These are phyloP conservation scores for Calonectris borealis DNA, from an alignment of 2,113 vertebrate species.

Conservation along the genomic window DNA sequence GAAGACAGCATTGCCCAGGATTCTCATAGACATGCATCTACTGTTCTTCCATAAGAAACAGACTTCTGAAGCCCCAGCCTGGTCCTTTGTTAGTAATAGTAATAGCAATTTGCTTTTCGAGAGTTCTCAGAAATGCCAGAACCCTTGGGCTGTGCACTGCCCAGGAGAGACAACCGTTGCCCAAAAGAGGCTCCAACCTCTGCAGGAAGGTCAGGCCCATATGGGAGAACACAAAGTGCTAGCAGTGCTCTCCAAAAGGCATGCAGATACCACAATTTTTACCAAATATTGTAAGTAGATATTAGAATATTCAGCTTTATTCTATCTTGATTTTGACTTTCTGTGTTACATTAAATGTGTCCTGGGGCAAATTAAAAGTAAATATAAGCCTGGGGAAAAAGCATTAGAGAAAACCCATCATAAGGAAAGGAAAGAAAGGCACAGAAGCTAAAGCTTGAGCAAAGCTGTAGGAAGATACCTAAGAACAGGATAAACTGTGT, in stretches of 20 bases:
- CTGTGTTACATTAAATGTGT: neutral
- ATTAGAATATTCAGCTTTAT: neutral
- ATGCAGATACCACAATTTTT: neutral
- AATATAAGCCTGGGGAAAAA: neutral
- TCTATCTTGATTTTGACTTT: neutral
- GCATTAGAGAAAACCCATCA: neutral
- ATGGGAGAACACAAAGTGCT: neutral
- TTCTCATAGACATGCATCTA: neutral
- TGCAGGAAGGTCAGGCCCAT: neutral
- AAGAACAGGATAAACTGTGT: neutral
- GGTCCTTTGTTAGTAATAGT: neutral
- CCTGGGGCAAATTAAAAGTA: neutral
- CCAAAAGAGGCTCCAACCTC: neutral
- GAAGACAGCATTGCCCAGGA: neutral
- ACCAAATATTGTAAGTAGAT: neutral
- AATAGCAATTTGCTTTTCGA: neutral
- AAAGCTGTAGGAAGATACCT: neutral
- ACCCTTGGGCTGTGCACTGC: rapidly evolving
- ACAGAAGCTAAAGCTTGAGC: neutral
- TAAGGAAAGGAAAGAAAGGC: neutral
- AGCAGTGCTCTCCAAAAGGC: neutral
- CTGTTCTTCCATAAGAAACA: neutral
- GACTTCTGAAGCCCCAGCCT: neutral
- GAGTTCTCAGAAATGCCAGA: neutral
- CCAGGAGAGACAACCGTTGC: neutral